phyloP scores from a whole-genome alignment of 30 jellyfish, hydroid and myxozoan species.

The Morbakka virulenta region DNA sequence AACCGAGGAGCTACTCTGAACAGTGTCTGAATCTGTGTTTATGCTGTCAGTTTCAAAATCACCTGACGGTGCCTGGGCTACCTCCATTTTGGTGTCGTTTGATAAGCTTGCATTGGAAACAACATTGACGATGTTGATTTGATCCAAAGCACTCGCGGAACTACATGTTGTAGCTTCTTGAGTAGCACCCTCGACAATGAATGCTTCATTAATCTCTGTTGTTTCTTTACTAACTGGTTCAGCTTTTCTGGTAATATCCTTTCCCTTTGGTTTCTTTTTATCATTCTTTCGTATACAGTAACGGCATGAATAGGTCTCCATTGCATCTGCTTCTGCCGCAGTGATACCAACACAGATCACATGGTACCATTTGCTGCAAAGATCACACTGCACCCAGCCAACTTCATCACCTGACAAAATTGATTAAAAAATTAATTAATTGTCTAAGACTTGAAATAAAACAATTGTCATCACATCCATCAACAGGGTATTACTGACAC shows the following conservation, averaged over 20 bases:
- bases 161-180: neutral
- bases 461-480: neutral
- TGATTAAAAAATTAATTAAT: neutral
- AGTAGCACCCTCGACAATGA: neutral
- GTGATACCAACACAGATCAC: constrained; percentile 91
- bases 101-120: neutral
- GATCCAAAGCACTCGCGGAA: neutral
- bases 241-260: neutral
- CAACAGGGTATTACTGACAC: neutral
- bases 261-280: neutral
- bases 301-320: constrained; percentile 87
- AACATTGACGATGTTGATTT: neutral
- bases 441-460: too few relatives aligned
- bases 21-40: neutral
- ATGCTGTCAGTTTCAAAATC: neutral
- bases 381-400: constrained; percentile 99
- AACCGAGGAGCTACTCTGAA: neutral
- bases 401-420: constrained; percentile 88
- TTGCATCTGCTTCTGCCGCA: constrained; percentile 92
- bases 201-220: neutral
- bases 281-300: constrained; percentile 31
- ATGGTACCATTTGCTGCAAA: constrained; percentile 94
- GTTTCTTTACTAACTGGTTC: neutral
- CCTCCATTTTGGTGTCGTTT: neutral
- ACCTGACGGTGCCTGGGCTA: neutral